Base-by-base conservation (phyloP, 1,140 invertebrate genomes). In the Portunus trituberculatus region DNA sequence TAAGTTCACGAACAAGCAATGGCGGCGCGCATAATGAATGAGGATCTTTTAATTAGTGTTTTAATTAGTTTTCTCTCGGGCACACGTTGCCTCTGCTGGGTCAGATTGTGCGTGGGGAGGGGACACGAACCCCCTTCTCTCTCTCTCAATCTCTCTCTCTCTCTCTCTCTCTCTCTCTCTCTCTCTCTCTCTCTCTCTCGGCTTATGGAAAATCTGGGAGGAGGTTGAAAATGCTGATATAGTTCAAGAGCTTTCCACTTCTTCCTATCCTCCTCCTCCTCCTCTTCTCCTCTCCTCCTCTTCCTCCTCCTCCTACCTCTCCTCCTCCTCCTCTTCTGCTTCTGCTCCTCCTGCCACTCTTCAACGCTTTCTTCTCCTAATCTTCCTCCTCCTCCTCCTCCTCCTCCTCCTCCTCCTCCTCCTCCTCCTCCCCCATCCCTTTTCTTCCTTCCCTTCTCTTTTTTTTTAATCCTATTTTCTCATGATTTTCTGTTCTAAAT, bases 31-130 rank as follows among this genome's bases (percentile, higher is more conserved):
- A 90, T 90, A 90, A 90, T 90, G 88, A 90, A 90, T 90, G 39
- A 90, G 88, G 10, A 90, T 45, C n/a, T 90, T 90, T 90, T 90
- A 90, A 90, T 90, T 90, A 90, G 88, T 90, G 88, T 90, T 90
- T 90, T 90, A 90, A 90, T 90, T 90, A 90, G 88, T 89, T 89
- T 89, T 48, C 87, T 89, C 87, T 89, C 87, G 16, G 8, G 39
- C 10, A 16, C 39, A 46, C 84, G 39, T 0, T 87, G 84, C 39
- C 31, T 29, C 83, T 32, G 31, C 31, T 39, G 84, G 67, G 67
- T 76, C 67, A 76, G 67, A n/a, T n/a, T 25, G 20, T 76, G 67
- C 7, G 84, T 87, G 31, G 31, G 31, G 31, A 2, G 84, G 14
- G 39, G 31, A 32, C n/a, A 12, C 16, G 28, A n/a, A 25, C 83